phyloP scores from a whole-genome alignment of 2,797 vertebrate species.

The Falco concolor region DNA sequence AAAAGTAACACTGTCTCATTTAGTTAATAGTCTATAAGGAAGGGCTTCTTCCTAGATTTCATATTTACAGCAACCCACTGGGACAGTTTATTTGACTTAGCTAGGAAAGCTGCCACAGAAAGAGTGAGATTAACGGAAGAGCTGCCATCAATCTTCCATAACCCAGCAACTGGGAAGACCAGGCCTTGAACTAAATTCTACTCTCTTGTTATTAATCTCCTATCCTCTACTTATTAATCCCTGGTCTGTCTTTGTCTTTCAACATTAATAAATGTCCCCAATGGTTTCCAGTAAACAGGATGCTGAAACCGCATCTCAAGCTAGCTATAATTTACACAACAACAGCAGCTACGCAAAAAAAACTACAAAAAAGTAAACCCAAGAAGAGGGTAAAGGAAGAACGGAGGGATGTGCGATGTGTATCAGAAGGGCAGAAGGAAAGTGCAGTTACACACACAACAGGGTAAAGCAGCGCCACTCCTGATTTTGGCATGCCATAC shows the following conservation, averaged over 20 bases:
- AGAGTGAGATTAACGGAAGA: background rate
- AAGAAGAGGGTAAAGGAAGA: background rate
- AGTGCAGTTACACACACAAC: background rate
- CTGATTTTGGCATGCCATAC: background rate
- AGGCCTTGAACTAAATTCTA: conserved; percentile 46
- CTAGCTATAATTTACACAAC: background rate
- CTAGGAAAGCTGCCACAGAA: background rate
- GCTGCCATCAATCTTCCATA: conserved; percentile 49
- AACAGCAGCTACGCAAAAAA: background rate
- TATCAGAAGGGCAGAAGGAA: background rate
- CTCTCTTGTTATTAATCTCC: conserved; percentile 27
- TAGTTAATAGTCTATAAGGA: background rate
- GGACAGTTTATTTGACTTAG: background rate
- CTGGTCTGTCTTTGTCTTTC: conserved; percentile 35
- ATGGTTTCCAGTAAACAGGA: conserved; percentile 23
- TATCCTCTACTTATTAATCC: conserved; percentile 43
- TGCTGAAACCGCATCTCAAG: conserved; percentile 7
- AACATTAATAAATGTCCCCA: conserved; percentile 45
- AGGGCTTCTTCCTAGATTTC: background rate
- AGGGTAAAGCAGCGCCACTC: background rate
- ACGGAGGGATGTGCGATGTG: background rate
- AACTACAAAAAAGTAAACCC: background rate
- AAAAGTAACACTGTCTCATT: background rate
- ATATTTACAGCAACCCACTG: background rate
- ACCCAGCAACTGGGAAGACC: background rate